Evolutionary conservation across 2,888 invertebrate genomes (phyloP).

Genomic region (Apantesis nais): DNA sequence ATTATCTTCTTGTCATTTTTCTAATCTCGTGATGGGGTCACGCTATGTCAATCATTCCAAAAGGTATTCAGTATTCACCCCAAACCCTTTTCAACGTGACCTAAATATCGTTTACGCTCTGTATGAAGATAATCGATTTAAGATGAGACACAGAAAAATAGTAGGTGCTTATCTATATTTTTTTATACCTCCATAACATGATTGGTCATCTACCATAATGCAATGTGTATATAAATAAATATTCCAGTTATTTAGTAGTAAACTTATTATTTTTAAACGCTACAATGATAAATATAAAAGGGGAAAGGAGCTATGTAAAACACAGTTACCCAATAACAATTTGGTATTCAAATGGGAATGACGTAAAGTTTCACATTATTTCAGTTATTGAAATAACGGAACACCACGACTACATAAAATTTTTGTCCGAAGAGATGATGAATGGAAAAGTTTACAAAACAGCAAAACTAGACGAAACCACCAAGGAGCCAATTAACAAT

Average conservation of each 20-base stretch:
- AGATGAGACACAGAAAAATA: no score
- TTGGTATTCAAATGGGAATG: conserved; percentile 32
- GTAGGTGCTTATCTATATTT: no score
- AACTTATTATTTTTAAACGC: not conserved
- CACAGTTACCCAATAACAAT: conserved; percentile 21
- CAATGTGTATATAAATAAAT: not conserved
- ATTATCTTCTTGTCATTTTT: not conserved
- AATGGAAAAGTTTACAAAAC: conserved; percentile 86
- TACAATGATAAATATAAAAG: conserved; percentile 18
- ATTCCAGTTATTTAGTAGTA: not conserved
- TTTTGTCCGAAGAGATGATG: conserved; percentile 82
- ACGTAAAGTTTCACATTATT: conserved; percentile 42
- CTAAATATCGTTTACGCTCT: no score
- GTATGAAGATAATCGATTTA: no score
- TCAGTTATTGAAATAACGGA: conserved; percentile 88
- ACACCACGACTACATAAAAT: conserved; percentile 76
- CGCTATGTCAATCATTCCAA: no score
- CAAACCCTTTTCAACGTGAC: no score
- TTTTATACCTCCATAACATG: no score
- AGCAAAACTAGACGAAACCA: conserved; percentile 59
- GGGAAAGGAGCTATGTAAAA: conserved; percentile 21
- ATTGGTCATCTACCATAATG: no score
- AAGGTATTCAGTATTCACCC: no score
- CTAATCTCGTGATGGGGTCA: not conserved
- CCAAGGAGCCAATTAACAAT: conserved; percentile 54